A percentile compares a stretch with the other conserved stretches of the same genome.
phyloP scores from a whole-genome alignment of 2,888 invertebrate species.

The Lepidocyrtoides sp. region DNA sequence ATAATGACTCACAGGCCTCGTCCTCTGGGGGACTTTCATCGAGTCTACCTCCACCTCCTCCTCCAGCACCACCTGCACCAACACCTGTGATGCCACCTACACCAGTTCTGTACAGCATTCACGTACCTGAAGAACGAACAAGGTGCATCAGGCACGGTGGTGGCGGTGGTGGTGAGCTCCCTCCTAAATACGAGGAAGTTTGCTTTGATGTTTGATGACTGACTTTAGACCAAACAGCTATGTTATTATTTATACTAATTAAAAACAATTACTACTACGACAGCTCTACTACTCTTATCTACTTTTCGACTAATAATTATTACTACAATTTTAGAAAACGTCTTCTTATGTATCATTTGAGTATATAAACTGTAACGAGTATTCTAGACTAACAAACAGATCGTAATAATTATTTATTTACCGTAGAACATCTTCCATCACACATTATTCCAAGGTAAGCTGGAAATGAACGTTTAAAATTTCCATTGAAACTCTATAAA shows the following conservation, averaged over 20 bases:
- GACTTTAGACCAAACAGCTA: slow-evolving; percentile 69
- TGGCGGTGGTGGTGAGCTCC: slow-evolving; percentile 69
- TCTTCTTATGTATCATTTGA: not conserved
- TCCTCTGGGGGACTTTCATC: slow-evolving; percentile 45
- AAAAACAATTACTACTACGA: slow-evolving; percentile 9
- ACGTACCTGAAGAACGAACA: slow-evolving; percentile 79
- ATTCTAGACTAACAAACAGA: not conserved
- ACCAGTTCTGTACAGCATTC: slow-evolving; percentile 79
- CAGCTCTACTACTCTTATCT: not conserved
- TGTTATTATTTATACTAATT: not conserved
- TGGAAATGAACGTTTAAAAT: not conserved
- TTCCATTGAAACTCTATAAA: not conserved
- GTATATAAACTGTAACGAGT: not conserved
- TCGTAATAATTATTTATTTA: not conserved
- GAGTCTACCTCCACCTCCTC: slow-evolving; percentile 71
- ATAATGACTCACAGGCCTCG: slow-evolving; percentile 75
- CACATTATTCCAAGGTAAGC: not conserved
- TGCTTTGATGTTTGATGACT: slow-evolving; percentile 84
- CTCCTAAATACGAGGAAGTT: slow-evolving; percentile 82
- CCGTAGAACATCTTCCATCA: not conserved
- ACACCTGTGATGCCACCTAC: slow-evolving; percentile 80
- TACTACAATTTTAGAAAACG: not conserved
- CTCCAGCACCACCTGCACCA: slow-evolving; percentile 77
- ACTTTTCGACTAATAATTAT: not conserved
- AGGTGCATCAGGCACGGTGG: slow-evolving; percentile 73